Evolutionary conservation across 2,797 vertebrate genomes (phyloP).

Genomic region (Hafferia zeledoni): DNA sequence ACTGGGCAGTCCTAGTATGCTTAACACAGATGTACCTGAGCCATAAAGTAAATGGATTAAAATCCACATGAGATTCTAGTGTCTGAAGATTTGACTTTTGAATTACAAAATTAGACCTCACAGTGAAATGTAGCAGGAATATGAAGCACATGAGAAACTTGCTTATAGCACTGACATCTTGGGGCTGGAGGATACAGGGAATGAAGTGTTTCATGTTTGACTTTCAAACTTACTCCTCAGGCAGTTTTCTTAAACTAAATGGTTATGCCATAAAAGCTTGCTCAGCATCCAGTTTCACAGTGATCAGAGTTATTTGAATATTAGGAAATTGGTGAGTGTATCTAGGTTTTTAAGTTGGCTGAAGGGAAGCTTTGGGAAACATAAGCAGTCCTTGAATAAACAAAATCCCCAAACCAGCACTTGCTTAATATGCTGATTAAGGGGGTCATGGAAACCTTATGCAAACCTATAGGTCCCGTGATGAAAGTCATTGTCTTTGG

Average conservation of each 20-base stretch:
- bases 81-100: fast-evolving
- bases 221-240: not conserved
- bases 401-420: not conserved
- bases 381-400: not conserved
- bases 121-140: not conserved
- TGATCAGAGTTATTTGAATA: not conserved
- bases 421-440: not conserved
- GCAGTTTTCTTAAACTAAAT: not conserved
- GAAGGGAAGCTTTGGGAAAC: not conserved
- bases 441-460: not conserved
- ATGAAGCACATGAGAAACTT: not conserved
- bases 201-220: not conserved
- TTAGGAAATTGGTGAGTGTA: conserved; percentile 18
- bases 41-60: not conserved
- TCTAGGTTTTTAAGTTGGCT: not conserved
- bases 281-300: not conserved
- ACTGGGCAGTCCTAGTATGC: not conserved
- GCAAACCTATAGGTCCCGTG: not conserved
- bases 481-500: not conserved
- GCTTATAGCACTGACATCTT: not conserved
- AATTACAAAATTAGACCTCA: not conserved
- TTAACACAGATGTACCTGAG: not conserved
- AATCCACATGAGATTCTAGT: not conserved
- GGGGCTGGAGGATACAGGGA: not conserved
- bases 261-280: not conserved